Evolutionary conservation across 2,888 invertebrate genomes (phyloP).

Genomic region (Melieria omissa): DNA sequence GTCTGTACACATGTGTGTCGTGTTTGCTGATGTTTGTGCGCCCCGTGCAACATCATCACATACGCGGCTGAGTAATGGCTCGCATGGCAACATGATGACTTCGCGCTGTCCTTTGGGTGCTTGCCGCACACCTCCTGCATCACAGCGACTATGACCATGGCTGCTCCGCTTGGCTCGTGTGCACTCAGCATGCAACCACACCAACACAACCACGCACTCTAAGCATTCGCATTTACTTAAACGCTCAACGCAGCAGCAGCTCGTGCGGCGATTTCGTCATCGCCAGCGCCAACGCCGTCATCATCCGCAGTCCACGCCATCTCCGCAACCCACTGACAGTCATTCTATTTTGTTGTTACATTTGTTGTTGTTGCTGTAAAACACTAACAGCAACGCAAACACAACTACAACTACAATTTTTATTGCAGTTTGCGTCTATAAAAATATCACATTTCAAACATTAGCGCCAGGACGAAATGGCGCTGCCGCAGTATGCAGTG

Average conservation of each 20-base stretch:
- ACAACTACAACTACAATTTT: no score
- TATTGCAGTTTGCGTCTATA: no score
- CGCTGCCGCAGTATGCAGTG: no score
- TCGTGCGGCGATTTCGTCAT: conserved; percentile 6
- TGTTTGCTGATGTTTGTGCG: not conserved
- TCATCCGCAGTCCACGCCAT: not conserved
- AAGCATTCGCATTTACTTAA: conserved; percentile 20
- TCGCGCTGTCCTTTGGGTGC: conserved; percentile 20
- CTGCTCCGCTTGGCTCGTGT: not conserved
- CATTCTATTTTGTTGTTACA: no score
- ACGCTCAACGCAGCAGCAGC: conserved; percentile 4
- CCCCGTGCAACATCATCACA: no score
- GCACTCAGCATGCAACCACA: conserved; percentile 19
- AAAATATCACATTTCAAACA: no score
- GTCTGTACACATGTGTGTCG: not conserved
- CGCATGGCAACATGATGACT: conserved; percentile 23
- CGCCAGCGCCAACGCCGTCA: not conserved
- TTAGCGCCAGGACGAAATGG: no score
- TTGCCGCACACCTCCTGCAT: conserved; percentile 4
- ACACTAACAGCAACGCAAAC: no score
- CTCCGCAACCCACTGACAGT: not conserved
- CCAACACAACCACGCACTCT: not conserved
- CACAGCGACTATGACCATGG: not conserved
- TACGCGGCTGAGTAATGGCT: not conserved
- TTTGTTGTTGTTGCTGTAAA: no score